phyloP scores from a whole-genome alignment of 2,797 vertebrate species.

The Sebastes jordani region DNA sequence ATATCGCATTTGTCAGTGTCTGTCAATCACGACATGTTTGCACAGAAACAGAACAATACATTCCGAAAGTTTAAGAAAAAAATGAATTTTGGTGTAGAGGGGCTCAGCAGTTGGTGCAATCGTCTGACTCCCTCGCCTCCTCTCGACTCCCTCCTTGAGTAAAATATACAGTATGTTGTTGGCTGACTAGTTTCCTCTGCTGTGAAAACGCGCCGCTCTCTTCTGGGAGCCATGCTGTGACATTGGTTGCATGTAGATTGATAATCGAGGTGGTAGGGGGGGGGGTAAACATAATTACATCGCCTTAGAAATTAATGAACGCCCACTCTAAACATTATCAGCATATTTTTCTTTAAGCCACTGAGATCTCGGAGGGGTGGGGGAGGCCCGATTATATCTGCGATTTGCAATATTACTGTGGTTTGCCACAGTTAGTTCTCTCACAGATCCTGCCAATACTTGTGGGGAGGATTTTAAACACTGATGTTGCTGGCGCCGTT shows the following conservation, averaged over 20 bases:
- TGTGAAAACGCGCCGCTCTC: slow-evolving; percentile 20
- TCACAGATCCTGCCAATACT: slow-evolving; percentile 34
- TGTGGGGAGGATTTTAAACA: slow-evolving; percentile 40
- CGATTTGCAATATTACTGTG: slow-evolving; percentile 4
- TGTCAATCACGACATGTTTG: slow-evolving; percentile 11
- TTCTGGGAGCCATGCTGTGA: slow-evolving; percentile 29
- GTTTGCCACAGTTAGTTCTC: slow-evolving; percentile 16
- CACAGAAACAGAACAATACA: neutral
- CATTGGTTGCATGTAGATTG: slow-evolving; percentile 58
- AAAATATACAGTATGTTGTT: slow-evolving; percentile 25
- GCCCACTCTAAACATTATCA: slow-evolving; percentile 56
- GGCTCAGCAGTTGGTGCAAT: slow-evolving; percentile 6
- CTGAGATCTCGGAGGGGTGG: slow-evolving; percentile 1
- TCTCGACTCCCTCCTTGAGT: slow-evolving; percentile 20
- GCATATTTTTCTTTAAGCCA: slow-evolving; percentile 59
- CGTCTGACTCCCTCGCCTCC: slow-evolving; percentile 9
- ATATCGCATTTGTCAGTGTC: neutral
- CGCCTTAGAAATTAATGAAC: slow-evolving; percentile 65
- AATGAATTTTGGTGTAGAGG: neutral
- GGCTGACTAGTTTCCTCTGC: slow-evolving; percentile 26
- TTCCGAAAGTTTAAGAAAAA: neutral
- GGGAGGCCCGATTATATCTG: slow-evolving; percentile 25
- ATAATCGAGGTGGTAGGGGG: slow-evolving; percentile 40
- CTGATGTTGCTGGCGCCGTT: slow-evolving; percentile 63
- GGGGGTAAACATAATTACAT: slow-evolving; percentile 65